Conservation (phyloP, 2,888 invertebrate genomes). For the Spisula solida region DNA sequence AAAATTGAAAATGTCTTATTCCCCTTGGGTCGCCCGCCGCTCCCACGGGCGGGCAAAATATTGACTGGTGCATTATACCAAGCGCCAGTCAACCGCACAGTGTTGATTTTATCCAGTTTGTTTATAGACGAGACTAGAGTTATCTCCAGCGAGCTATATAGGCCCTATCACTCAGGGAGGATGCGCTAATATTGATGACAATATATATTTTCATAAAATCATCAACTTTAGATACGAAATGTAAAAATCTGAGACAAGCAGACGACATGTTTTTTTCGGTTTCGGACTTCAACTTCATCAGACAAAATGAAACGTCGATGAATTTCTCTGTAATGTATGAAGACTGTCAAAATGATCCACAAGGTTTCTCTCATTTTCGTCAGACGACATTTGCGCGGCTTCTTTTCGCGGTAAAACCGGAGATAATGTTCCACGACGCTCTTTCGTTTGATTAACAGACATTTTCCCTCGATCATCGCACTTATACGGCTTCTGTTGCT, state of each 20-base stretch:
- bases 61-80: too few relatives aligned
- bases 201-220: background rate
- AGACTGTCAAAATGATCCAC: slow-evolving; percentile 43
- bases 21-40: too few relatives aligned
- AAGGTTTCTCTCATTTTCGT: slow-evolving; percentile 67
- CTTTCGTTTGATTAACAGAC: slow-evolving; percentile 56
- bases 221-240: background rate
- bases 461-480: slow-evolving; percentile 46
- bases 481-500: slow-evolving; percentile 51
- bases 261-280: slow-evolving; percentile 9
- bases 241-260: background rate
- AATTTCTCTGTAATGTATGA: slow-evolving; percentile 45
- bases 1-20: too few relatives aligned
- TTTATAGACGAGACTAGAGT: too few relatives aligned
- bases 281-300: background rate
- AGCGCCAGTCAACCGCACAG: too few relatives aligned
- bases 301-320: slow-evolving; percentile 5
- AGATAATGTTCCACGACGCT: slow-evolving; percentile 60
- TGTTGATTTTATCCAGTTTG: too few relatives aligned
- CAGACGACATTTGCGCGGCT: slow-evolving; percentile 53
- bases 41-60: too few relatives aligned
- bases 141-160: too few relatives aligned
- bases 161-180: background rate
- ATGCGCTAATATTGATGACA: background rate
- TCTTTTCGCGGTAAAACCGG: slow-evolving; percentile 64